phyloP scores from a whole-genome alignment of 2,113 vertebrate genomes.

The Geococcyx californianus region DNA sequence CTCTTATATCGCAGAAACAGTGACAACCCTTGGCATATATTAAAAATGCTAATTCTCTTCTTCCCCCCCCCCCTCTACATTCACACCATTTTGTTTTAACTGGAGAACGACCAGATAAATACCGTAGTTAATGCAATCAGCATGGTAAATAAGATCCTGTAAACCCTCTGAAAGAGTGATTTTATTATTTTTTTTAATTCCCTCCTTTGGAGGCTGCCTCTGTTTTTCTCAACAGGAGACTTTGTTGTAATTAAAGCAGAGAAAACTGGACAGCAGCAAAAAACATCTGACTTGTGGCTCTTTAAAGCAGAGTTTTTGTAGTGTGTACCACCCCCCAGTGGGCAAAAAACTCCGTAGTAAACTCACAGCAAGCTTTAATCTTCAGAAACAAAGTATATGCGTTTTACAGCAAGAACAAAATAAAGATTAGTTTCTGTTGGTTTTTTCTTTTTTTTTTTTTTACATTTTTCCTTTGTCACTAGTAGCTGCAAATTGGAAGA shows the following conservation, averaged over 20 bases:
- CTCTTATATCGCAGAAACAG: not conserved
- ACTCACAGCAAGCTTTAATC: slow-evolving; percentile 77
- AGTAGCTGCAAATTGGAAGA: not conserved
- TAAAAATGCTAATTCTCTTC: not conserved
- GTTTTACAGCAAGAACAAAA: slow-evolving; percentile 12
- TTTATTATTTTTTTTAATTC: not conserved
- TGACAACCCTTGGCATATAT: slow-evolving; percentile 13
- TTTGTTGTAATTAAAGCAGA: slow-evolving; percentile 84
- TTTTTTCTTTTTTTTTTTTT: not conserved
- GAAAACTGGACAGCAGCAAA: slow-evolving; percentile 80
- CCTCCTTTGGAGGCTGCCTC: slow-evolving; percentile 61
- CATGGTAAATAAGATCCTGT: slow-evolving; percentile 41
- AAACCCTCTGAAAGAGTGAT: slow-evolving; percentile 45
- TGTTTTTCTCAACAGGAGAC: slow-evolving; percentile 76
- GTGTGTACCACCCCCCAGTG: slow-evolving; percentile 97
- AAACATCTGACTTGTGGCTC: slow-evolving; percentile 75
- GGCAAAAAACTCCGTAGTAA: slow-evolving; percentile 91
- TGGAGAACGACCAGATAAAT: slow-evolving; percentile 44
- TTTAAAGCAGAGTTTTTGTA: slow-evolving; percentile 80
- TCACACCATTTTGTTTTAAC: slow-evolving; percentile 14
- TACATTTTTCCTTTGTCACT: not conserved
- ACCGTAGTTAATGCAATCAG: slow-evolving; percentile 45
- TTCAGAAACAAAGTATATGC: slow-evolving; percentile 21
- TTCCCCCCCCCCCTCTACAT: not conserved
- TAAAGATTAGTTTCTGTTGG: not conserved